Base-by-base conservation (phyloP, 2,797 vertebrate genomes). In the Rhabdomys pumilio region DNA sequence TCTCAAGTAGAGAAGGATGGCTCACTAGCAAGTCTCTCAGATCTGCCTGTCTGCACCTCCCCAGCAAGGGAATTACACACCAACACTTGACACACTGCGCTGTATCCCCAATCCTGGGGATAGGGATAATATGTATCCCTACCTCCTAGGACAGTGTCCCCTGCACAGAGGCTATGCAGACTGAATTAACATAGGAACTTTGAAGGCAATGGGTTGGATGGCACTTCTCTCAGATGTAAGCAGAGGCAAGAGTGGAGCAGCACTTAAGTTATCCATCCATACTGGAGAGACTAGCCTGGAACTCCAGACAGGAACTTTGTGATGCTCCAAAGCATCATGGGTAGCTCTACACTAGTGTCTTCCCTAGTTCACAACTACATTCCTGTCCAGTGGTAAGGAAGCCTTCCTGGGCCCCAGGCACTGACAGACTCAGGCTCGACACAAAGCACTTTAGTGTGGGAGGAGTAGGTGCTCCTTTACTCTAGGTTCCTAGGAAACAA, bases 331-430 rank as follows among this genome's bases (percentile, higher is more conserved):
- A 59, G 81, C 15, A 59, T 29, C 44, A 55, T 29, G 87, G 83
- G 2, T 55, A 69, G 75, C 84, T 67, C 3, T 12, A 26, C 73
- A 59, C 1, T n/a, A 41, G 10, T 22, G 5, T 50, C 26, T 85
- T 24, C 72, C 41, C 61, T 50, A 85, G 90, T 55, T 91, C 89
- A 90, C 90, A 1, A 72, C 73, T 55, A 89, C 50, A 47, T 31
- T 83, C 91, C 17, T 86, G 76, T 80, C 31, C 85, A 86, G 20
- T 17, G 3, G 83, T 15, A 79, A 92, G 82, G 91, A 91, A 95
- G 81, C 26, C 14, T 50, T 0, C 63, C 72, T 5, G 50, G 76
- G n/a, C 44, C 0, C 0, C 38, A 72, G 79, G 0, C 61, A 85
- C 26, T 10, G 90, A 5, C 17, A 29, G n/a, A 47, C 65, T 76